A percentile compares a stretch with the other conserved stretches of the same genome.
These are phyloP conservation scores for Polyodon spathula DNA, from an alignment of 2,113 vertebrate species.

Conservation along the genomic window DNA sequence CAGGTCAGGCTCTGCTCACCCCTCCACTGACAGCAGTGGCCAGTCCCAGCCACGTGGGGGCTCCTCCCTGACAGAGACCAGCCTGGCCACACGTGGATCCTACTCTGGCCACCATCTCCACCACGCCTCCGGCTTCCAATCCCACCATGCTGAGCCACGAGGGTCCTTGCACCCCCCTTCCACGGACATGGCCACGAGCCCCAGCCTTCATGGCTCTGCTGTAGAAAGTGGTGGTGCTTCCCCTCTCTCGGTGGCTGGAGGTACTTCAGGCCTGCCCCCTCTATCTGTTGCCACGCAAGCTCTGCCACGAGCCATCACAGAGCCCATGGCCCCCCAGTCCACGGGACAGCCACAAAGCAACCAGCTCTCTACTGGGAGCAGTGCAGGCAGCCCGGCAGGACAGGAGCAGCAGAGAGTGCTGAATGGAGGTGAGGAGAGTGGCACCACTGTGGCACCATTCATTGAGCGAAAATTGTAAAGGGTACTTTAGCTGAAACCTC, in stretches of 20 bases:
- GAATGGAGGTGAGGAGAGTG: background rate
- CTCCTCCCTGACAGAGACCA: constrained; percentile 38
- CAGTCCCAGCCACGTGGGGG: no score
- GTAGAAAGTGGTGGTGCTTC: no score
- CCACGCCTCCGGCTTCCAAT: constrained; percentile 25
- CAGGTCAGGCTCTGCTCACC: constrained; percentile 34
- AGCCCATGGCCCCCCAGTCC: background rate
- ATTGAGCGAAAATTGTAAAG: no score
- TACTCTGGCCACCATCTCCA: constrained; percentile 34
- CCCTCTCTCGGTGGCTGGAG: background rate
- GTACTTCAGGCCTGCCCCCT: background rate
- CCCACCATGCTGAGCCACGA: constrained; percentile 31
- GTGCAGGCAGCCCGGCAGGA: background rate
- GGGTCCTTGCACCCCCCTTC: constrained; percentile 3
- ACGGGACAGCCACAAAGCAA: background rate
- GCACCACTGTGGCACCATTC: no score
- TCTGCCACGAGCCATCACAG: background rate
- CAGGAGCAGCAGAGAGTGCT: background rate
- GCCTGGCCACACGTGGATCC: constrained; percentile 31
- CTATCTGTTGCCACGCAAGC: background rate
- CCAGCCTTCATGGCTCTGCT: no score
- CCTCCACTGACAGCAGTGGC: background rate
- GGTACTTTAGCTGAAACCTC: no score
- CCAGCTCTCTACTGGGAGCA: background rate
- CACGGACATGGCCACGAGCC: constrained; percentile 8